Evolutionary conservation across 2,797 vertebrate genomes (phyloP), one percentile per base, ranked within the genome.

Genomic region (Gadopsis bispinosus): DNA sequence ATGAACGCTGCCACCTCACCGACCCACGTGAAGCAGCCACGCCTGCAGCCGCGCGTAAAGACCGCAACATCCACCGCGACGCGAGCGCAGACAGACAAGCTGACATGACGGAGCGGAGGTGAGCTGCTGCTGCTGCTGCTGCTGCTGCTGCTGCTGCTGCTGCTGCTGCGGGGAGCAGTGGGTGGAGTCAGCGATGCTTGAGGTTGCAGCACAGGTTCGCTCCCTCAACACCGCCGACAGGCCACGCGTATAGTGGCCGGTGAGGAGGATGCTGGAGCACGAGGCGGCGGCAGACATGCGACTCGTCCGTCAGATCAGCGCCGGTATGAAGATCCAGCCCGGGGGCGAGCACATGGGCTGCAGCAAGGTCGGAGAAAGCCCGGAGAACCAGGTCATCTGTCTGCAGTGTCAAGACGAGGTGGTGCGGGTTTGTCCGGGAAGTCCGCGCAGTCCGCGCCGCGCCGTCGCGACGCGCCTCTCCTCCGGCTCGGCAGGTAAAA

Each of bases 361-460:
- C 77, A 83, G 91, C 80, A 93, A 90, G 81, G 83, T 86, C 64
- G 89, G 83, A 35, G 91, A 88, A 19, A 83, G 47, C 9, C 86
- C 54, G 60, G 90, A 89, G 8, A 86, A 69, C 63, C 89, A 87
- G 79, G 86, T 89, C 72, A 73, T 89, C 19, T 84, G 91, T 50
- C 50, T 91, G 84, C 93, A 91, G n/a, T 79, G 91, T 54, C 90
- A 92, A 17, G 93, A 93, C 41, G 94, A 93, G 69, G 81, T 77
- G 68, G 78, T 86, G 67, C 81, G 90, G 73, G 89, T 89, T 41
- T 84, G 93, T 74, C 82, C 93, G 16, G 91, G 89, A 5, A 94
- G 90, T 69, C 92, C 93, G 22, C 85, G 87, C 37, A 89, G 89
- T 80, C 87, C 89, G 5, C 86, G 82, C 43, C 85, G 87, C 59